phyloP scores from a whole-genome alignment of 2,888 invertebrate genomes.

The Rhimphoctona megacephalus region DNA sequence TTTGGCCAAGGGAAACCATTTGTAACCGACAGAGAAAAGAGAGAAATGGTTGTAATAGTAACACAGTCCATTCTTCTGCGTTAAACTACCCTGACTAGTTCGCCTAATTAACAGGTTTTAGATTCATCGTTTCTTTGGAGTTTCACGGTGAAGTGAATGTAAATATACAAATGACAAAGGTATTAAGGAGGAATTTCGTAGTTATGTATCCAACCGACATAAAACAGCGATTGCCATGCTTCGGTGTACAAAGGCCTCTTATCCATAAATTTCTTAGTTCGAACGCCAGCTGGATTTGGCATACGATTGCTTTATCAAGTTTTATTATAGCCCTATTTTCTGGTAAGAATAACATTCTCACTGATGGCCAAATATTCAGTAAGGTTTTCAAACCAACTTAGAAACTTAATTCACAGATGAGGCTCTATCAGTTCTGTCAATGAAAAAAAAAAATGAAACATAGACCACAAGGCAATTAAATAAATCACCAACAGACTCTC shows the following conservation, averaged over 20 bases:
- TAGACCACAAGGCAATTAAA: background rate
- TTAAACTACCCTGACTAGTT: slow-evolving; percentile 32
- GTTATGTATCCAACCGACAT: background rate
- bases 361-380: background rate
- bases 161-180: slow-evolving; percentile 17
- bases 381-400: background rate
- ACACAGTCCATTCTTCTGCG: slow-evolving; percentile 28
- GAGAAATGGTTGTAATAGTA: slow-evolving; percentile 32
- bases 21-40: slow-evolving; percentile 36
- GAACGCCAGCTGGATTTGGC: slow-evolving; percentile 8
- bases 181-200: slow-evolving; percentile 46
- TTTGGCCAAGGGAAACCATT: slow-evolving; percentile 49
- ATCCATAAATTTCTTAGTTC: slow-evolving; percentile 39
- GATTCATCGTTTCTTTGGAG: slow-evolving; percentile 64
- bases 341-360: background rate
- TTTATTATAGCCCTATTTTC: background rate
- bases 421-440: background rate
- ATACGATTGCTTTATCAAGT: background rate
- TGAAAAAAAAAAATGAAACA: background rate
- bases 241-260: background rate
- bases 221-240: slow-evolving; percentile 8
- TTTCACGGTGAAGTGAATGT: slow-evolving; percentile 14
- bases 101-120: slow-evolving; percentile 63
- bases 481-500: background rate
- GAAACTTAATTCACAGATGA: background rate